phyloP scores from a whole-genome alignment of 2,888 invertebrate genomes.

The Drosophila subquinaria region DNA sequence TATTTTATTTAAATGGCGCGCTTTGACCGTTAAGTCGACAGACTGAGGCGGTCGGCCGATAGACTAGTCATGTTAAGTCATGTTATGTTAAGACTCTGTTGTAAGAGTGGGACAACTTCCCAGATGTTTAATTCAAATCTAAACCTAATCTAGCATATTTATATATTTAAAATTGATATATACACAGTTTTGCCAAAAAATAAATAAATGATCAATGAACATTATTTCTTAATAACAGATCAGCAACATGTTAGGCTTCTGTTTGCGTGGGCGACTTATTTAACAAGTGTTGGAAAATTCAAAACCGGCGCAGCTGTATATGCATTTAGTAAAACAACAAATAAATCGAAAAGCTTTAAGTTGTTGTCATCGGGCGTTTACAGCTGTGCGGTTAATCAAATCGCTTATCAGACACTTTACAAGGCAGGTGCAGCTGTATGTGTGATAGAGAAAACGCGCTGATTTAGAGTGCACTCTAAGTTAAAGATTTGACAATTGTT shows the following conservation, averaged over 20 bases:
- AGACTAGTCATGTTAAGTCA: not conserved
- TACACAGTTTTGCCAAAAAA: not conserved
- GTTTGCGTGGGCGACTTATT: not conserved
- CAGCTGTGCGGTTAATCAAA: conserved; percentile 39
- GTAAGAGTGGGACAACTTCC: too few relatives aligned
- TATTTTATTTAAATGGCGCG: not conserved
- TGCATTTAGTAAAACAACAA: conserved; percentile 2
- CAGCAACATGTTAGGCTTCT: not conserved
- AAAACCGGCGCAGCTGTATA: not conserved
- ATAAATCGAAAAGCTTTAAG: conserved; percentile 6
- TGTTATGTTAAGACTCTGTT: not conserved
- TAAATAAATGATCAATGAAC: not conserved
- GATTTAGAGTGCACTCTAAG: conserved; percentile 54
- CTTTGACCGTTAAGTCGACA: not conserved
- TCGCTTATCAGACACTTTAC: conserved; percentile 61
- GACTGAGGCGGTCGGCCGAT: not conserved
- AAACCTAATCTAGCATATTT: not conserved
- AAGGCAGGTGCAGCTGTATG: conserved; percentile 34
- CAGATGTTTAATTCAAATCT: not conserved
- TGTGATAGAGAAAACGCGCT: conserved; percentile 23
- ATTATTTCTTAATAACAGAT: not conserved
- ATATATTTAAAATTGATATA: not conserved
- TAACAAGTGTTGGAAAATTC: conserved; percentile 23
- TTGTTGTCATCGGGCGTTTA: conserved; percentile 21
- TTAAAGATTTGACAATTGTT: conserved; percentile 18